Evolutionary conservation across 2,797 vertebrate species (phyloP).

Genomic region (Sebastes taczanowskii): DNA sequence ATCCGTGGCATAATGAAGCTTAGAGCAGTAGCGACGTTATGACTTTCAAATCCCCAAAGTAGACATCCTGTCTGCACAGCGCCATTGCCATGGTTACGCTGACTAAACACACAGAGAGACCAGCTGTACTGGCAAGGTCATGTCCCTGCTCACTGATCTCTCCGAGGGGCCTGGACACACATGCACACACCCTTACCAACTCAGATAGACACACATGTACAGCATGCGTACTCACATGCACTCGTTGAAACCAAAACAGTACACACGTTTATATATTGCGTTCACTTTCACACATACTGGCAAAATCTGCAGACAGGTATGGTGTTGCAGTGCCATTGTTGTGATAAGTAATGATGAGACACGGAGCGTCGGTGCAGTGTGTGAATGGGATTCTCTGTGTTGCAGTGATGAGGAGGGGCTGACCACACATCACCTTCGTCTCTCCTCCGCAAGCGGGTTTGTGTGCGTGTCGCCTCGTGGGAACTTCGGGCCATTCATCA

Average conservation of each 20-base stretch:
- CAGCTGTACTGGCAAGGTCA: conserved; percentile 77
- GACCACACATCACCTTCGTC: conserved; percentile 77
- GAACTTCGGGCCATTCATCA: conserved; percentile 82
- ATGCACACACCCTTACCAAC: conserved; percentile 2
- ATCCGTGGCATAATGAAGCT: conserved; percentile 65
- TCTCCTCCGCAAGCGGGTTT: conserved; percentile 58
- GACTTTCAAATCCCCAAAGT: conserved; percentile 73
- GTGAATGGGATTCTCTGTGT: conserved; percentile 79
- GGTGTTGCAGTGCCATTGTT: conserved; percentile 67
- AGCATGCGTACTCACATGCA: not conserved
- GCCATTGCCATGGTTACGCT: conserved; percentile 68
- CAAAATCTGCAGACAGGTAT: not conserved
- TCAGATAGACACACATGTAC: conserved; percentile 35
- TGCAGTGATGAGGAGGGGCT: conserved; percentile 63
- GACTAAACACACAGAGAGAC: conserved; percentile 71
- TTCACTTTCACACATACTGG: not conserved
- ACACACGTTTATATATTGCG: not conserved
- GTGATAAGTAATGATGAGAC: conserved; percentile 73
- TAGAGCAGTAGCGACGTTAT: conserved; percentile 65
- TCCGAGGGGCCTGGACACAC: conserved; percentile 50
- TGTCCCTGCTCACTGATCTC: conserved; percentile 65
- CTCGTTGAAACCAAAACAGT: not conserved
- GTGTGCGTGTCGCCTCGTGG: conserved; percentile 74
- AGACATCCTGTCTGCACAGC: conserved; percentile 75
- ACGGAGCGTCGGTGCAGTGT: conserved; percentile 31